These are phyloP conservation scores for Lepidochrysops patricia DNA, from an alignment of 2,888 invertebrate genomes.

Conservation along the genomic window DNA sequence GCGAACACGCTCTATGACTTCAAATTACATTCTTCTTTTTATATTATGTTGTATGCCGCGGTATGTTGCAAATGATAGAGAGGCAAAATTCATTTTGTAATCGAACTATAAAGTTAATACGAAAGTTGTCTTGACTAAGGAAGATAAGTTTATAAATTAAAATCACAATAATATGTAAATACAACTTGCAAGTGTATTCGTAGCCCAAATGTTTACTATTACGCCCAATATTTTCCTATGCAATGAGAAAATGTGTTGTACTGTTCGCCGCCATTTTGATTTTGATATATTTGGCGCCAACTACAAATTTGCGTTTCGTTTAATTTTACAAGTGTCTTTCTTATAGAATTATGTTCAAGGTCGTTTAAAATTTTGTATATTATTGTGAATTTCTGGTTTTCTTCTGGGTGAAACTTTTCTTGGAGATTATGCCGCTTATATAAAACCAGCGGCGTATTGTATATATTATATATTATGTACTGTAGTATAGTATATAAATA, in stretches of 20 bases:
- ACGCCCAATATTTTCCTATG: neutral
- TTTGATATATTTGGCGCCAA: neutral
- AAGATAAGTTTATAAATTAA: no score
- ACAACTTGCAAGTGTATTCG: neutral
- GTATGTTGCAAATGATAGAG: no score
- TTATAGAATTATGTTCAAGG: neutral
- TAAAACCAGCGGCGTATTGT: neutral
- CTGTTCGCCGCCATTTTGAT: neutral
- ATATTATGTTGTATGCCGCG: no score
- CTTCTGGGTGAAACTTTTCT: neutral
- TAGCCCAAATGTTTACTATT: neutral
- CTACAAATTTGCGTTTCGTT: neutral
- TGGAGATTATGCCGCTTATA: neutral
- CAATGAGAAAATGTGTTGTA: neutral
- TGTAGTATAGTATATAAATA: neutral
- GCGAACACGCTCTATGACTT: no score
- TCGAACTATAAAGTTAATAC: no score
- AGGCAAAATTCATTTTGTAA: no score
- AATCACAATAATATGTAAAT: no score
- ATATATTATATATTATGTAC: neutral
- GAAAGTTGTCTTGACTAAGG: no score
- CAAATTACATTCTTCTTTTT: no score
- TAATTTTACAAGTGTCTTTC: neutral
- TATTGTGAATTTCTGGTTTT: neutral
- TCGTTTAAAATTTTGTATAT: neutral